Evolutionary conservation across 2,888 invertebrate genomes (phyloP).

Genomic region (Pristionchus arcanus): DNA sequence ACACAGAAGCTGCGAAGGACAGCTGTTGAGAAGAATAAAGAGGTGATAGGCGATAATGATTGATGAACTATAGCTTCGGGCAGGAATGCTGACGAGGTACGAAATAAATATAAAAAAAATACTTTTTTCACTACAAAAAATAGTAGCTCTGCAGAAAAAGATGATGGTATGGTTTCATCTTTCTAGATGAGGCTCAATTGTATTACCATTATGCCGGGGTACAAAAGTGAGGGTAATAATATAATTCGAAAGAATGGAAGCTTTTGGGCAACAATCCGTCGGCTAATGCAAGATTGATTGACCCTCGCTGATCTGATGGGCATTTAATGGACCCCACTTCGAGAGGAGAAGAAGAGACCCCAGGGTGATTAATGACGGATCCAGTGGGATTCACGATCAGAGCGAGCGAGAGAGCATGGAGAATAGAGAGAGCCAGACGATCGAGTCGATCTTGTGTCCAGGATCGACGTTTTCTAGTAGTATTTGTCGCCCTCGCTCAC

Average conservation of each 20-base stretch:
- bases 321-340: neutral
- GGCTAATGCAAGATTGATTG: neutral
- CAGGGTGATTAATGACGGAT: neutral
- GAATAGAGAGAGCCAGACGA: too few species aligned
- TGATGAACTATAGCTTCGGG: neutral
- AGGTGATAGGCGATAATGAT: slow-evolving; percentile 23
- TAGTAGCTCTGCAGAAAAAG: neutral
- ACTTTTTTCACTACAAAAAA: neutral
- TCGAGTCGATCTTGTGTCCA: too few species aligned
- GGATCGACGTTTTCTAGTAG: too few species aligned
- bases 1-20: neutral
- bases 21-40: neutral
- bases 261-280: too few species aligned
- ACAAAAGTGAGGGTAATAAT: too few species aligned
- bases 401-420: neutral
- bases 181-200: too few species aligned
- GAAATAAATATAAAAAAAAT: neutral
- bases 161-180: too few species aligned
- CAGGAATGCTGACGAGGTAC: neutral
- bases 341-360: neutral
- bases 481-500: too few species aligned
- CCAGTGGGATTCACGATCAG: neutral
- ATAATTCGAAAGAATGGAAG: too few species aligned
- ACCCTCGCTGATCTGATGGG: neutral
- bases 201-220: too few species aligned